Conservation (phyloP, 2,113 vertebrate species). For the Dicaeum eximium region DNA sequence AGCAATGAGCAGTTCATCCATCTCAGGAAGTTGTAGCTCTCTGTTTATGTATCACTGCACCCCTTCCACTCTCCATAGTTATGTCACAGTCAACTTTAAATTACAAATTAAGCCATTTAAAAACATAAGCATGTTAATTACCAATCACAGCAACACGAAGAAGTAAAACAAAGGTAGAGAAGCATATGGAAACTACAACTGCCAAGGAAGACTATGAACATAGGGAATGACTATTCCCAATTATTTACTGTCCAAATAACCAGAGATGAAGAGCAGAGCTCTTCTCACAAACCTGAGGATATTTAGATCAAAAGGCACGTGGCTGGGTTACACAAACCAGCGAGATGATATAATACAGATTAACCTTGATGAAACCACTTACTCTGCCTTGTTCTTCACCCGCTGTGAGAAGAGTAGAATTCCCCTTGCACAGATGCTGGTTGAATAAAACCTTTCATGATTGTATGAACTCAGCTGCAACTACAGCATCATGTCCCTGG, state of each 20-base stretch:
- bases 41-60: neutral
- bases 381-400: neutral
- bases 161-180: neutral
- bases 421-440: neutral
- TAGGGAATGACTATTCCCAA: neutral
- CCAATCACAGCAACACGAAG: neutral
- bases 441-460: neutral
- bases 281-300: neutral
- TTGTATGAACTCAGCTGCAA: neutral
- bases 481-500: neutral
- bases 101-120: neutral
- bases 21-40: neutral
- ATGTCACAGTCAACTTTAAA: neutral
- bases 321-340: neutral
- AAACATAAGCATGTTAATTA: neutral
- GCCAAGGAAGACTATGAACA: rapidly evolving
- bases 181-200: neutral
- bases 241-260: neutral
- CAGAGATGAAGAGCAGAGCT: neutral
- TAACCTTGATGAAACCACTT: neutral
- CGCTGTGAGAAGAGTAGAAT: neutral
- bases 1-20: neutral
- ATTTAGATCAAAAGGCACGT: neutral
- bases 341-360: neutral
- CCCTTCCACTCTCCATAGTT: neutral